Percentiles rank a stretch among this genome's conserved stretches.
These are phyloP conservation scores for Pseudorhiza aurosa DNA, from an alignment of 30 jellyfish, hydroid and myxozoan species.

Conservation along the genomic window DNA sequence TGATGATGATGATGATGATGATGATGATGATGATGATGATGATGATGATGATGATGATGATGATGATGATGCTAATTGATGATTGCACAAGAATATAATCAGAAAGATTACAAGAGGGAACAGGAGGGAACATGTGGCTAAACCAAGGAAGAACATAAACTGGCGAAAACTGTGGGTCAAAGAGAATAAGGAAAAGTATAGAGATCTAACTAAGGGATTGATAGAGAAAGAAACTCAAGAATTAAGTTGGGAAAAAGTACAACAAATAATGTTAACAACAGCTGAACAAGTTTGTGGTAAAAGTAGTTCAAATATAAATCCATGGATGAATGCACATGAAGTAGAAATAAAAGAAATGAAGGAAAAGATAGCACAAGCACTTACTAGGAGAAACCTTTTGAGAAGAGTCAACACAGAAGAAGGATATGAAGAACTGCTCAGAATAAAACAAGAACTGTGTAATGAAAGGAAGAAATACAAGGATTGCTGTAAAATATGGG, in stretches of 20 bases:
- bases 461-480: neutral
- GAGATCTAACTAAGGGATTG: neutral
- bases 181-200: neutral
- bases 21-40: too few relatives aligned
- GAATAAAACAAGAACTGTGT: neutral
- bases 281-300: slow-evolving; percentile 1
- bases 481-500: neutral
- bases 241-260: slow-evolving; percentile 1
- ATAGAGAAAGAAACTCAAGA: neutral
- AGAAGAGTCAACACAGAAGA: neutral
- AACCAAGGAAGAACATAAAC: neutral
- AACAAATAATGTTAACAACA: neutral
- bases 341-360: neutral
- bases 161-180: neutral
- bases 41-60: too few relatives aligned
- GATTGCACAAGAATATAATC: too few relatives aligned
- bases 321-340: neutral
- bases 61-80: too few relatives aligned
- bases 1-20: too few relatives aligned
- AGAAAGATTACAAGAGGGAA: too few relatives aligned
- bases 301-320: neutral
- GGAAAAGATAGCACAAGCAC: slow-evolving; percentile 1
- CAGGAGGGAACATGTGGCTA: too few relatives aligned
- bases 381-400: neutral
- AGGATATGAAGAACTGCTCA: neutral